Evolutionary conservation across 2,888 invertebrate species (phyloP).

Genomic region (Sinodicranocentrus sp.): DNA sequence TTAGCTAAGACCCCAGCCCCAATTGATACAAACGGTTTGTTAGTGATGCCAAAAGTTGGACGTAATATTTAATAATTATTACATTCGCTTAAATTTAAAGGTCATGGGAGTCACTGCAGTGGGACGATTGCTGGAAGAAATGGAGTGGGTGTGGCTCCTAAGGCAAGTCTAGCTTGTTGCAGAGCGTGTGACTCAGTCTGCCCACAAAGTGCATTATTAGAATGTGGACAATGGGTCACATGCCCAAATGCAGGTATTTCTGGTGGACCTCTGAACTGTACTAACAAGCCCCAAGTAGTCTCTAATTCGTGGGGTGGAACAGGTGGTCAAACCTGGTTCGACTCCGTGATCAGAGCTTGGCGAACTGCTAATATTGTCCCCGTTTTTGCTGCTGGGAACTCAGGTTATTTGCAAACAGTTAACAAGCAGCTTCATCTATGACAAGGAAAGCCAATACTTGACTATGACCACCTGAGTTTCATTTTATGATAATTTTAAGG

Average conservation of each 20-base stretch:
- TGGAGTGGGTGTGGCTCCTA: slow-evolving; percentile 48
- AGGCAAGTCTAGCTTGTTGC: slow-evolving; percentile 28
- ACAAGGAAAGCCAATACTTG: not conserved
- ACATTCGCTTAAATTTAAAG: too few relatives aligned
- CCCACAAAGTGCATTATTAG: slow-evolving; percentile 13
- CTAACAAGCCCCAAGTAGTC: slow-evolving; percentile 30
- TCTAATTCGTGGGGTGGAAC: slow-evolving; percentile 51
- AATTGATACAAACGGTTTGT: slow-evolving; percentile 30
- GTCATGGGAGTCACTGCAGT: slow-evolving; percentile 45
- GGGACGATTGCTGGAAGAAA: slow-evolving; percentile 38
- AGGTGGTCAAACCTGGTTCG: slow-evolving; percentile 22
- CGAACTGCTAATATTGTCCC: slow-evolving; percentile 18
- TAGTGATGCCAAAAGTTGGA: too few relatives aligned
- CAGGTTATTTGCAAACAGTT: too few relatives aligned
- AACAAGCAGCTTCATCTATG: not conserved
- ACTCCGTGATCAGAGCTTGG: slow-evolving; percentile 41
- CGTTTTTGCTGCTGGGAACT: slow-evolving; percentile 41
- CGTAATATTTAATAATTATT: too few relatives aligned
- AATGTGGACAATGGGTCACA: slow-evolving; percentile 47
- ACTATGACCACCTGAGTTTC: too few relatives aligned
- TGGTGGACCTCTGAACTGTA: too few relatives aligned
- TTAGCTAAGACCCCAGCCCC: slow-evolving; percentile 5
- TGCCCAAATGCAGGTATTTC: slow-evolving; percentile 24
- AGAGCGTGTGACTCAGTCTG: slow-evolving; percentile 23
- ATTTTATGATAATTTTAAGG: slow-evolving; percentile 14